These are phyloP conservation scores for Notothenia coriiceps DNA, from an alignment of 2,113 vertebrate genomes.

Conservation along the genomic window DNA sequence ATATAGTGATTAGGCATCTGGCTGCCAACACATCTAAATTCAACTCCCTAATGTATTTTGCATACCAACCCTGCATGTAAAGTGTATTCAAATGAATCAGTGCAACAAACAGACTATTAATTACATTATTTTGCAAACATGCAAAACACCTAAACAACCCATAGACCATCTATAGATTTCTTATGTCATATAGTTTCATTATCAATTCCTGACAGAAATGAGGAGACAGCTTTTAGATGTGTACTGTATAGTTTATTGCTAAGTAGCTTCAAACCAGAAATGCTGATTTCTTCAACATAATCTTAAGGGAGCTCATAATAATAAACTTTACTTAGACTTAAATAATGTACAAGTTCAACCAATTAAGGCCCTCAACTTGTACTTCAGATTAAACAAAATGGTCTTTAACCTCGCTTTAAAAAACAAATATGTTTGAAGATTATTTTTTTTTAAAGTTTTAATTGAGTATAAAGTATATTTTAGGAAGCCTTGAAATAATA, in stretches of 20 bases:
- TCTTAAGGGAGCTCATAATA: neutral
- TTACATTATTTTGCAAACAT: conserved; percentile 5
- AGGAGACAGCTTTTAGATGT: neutral
- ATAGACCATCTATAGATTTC: neutral
- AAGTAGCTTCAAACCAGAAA: conserved; percentile 17
- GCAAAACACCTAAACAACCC: neutral
- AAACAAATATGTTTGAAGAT: neutral
- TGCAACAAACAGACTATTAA: conserved; percentile 2
- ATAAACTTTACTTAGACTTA: neutral
- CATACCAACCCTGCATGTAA: conserved; percentile 14
- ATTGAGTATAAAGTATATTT: no score
- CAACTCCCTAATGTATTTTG: conserved; percentile 12
- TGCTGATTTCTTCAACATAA: neutral
- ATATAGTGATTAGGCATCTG: conserved; percentile 63
- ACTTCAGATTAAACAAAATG: neutral
- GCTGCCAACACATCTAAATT: conserved; percentile 34
- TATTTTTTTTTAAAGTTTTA: neutral
- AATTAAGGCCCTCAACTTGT: neutral
- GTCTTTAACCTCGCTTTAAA: neutral
- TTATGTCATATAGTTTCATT: neutral
- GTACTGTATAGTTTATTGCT: neutral
- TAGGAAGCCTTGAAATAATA: neutral
- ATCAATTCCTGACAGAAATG: conserved; percentile 22
- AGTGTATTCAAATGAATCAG: conserved; percentile 8
- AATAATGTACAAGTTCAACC: neutral